A percentile compares a stretch with the other conserved stretches of the same genome.
Conservation (phyloP, 1,140 invertebrate genomes). For the Papilio xuthus region DNA sequence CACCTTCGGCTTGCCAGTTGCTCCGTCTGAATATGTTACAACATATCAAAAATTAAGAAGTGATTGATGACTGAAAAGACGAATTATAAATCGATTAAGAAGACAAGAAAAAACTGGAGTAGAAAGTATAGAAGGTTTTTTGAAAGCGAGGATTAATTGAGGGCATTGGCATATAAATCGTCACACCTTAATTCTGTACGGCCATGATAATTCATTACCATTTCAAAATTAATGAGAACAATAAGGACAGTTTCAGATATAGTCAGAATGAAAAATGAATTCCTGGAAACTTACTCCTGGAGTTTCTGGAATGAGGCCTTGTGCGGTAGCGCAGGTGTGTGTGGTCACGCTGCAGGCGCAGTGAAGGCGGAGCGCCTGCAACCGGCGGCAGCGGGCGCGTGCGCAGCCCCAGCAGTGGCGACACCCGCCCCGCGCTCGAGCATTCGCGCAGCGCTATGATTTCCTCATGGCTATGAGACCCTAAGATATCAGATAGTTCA, state of each 20-base stretch:
- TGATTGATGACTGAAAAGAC: too few relatives aligned
- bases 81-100: not conserved
- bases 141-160: too few relatives aligned
- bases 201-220: too few relatives aligned
- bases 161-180: too few relatives aligned
- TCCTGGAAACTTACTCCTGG: slow-evolving; percentile 59
- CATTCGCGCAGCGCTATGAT: slow-evolving; percentile 75
- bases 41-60: not conserved
- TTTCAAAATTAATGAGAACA: too few relatives aligned
- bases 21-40: slow-evolving; percentile 68
- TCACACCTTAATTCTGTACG: too few relatives aligned
- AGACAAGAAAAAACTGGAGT: too few relatives aligned
- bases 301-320: slow-evolving; percentile 69
- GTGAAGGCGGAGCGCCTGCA: slow-evolving; percentile 65
- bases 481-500: slow-evolving; percentile 42
- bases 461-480: slow-evolving; percentile 72
- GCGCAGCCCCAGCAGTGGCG: slow-evolving; percentile 65
- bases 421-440: slow-evolving; percentile 61
- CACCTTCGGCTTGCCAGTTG: slow-evolving; percentile 85
- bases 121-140: too few relatives aligned
- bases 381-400: slow-evolving; percentile 62
- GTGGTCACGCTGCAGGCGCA: slow-evolving; percentile 69
- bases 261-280: not conserved
- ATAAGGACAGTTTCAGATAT: not conserved
- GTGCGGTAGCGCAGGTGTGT: slow-evolving; percentile 68